A percentile compares a stretch with the other conserved stretches of the same genome.
phyloP scores from a whole-genome alignment of 2,113 vertebrate genomes.

The Ailuropoda melanoleuca region DNA sequence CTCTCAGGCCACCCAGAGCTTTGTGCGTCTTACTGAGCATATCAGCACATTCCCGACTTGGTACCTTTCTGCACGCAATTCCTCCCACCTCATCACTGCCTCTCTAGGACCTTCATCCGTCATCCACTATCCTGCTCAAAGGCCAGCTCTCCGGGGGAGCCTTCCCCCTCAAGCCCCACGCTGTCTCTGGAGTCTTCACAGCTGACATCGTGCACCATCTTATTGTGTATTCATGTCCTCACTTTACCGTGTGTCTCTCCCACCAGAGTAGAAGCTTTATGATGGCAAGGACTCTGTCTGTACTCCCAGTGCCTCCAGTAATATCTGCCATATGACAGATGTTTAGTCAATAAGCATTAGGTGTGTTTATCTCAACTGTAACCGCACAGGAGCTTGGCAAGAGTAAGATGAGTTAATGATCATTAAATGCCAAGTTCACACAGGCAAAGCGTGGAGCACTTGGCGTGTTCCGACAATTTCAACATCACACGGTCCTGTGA shows the following conservation, averaged over 20 bases:
- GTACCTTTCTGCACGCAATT: not conserved
- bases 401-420: not conserved
- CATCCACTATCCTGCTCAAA: not conserved
- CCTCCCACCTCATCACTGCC: not conserved
- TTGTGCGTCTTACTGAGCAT: not conserved
- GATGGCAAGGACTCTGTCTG: not conserved
- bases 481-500: not conserved
- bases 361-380: not conserved
- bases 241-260: not conserved
- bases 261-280: not conserved
- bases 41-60: not conserved
- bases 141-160: not conserved
- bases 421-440: not conserved
- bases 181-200: not conserved
- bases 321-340: too few relatives aligned
- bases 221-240: not conserved
- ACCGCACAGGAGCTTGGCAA: not conserved
- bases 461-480: not conserved
- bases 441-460: not conserved
- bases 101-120: not conserved
- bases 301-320: not conserved
- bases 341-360: not conserved
- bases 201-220: accelerated
- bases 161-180: not conserved
- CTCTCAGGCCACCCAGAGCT: not conserved